A percentile compares a stretch with the other conserved stretches of the same genome.
Evolutionary conservation across 1,140 invertebrate species (phyloP).

Genomic region (Melitaea cinxia): DNA sequence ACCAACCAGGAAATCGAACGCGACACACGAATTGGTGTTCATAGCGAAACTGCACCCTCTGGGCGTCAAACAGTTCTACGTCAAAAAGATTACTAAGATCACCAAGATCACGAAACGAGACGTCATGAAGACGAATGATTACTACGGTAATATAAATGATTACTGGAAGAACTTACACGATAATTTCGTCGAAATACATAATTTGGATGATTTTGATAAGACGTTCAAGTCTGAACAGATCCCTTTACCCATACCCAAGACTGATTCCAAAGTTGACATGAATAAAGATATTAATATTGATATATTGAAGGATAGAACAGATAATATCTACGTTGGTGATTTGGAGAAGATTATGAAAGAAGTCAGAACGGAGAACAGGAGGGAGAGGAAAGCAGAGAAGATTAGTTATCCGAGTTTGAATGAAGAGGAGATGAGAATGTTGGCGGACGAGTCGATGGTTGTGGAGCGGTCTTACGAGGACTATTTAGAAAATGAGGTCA

Average conservation of each 20-base stretch:
- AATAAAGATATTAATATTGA: constrained; percentile 40
- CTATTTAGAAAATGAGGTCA: constrained; percentile 54
- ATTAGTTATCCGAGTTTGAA: constrained; percentile 41
- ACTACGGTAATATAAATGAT: constrained; percentile 47
- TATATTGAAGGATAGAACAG: constrained; percentile 44
- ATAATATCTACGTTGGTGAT: constrained; percentile 29
- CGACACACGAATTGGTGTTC: constrained; percentile 86
- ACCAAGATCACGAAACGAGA: constrained; percentile 40
- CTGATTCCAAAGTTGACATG: constrained; percentile 5
- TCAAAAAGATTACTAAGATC: constrained; percentile 57
- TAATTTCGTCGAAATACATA: background rate
- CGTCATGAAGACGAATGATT: constrained; percentile 35
- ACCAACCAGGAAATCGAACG: constrained; percentile 84
- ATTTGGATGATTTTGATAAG: background rate
- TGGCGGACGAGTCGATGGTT: constrained; percentile 51
- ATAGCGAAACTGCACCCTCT: constrained; percentile 83
- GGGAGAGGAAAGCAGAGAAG: constrained; percentile 31
- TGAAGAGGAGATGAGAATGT: constrained; percentile 64
- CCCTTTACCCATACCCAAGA: background rate
- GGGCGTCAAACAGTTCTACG: constrained; percentile 84
- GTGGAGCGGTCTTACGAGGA: constrained; percentile 45
- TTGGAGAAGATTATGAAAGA: constrained; percentile 46
- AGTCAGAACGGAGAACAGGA: background rate
- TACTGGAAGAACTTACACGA: constrained; percentile 46
- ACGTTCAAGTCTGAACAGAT: background rate